Evolutionary conservation across 2,113 vertebrate species (phyloP).

Genomic region (Oreochromis spilurus): DNA sequence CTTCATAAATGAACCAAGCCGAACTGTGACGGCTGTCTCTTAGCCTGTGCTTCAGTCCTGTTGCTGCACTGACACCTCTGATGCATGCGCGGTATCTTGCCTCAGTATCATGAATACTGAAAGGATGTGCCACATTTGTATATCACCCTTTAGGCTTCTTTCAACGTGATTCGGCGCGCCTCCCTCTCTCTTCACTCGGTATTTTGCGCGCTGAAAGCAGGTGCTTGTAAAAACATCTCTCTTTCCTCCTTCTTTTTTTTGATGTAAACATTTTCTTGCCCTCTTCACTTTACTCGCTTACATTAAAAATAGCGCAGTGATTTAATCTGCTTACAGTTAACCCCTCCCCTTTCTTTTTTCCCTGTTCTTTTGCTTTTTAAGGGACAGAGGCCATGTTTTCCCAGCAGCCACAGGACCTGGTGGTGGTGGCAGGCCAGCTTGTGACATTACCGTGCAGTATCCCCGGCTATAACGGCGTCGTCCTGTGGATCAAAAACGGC

Average conservation of each 20-base stretch:
- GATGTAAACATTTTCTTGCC: background rate
- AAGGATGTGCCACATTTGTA: slow-evolving; percentile 28
- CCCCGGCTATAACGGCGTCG: slow-evolving; percentile 89
- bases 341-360: background rate
- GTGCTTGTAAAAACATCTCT: background rate
- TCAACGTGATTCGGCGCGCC: background rate
- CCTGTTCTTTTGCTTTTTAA: slow-evolving; percentile 35
- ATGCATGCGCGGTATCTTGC: slow-evolving; percentile 6
- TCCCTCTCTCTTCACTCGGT: background rate
- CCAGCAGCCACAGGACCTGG: slow-evolving; percentile 94
- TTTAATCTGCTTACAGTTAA: background rate
- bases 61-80: slow-evolving; percentile 27
- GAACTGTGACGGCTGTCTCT: slow-evolving; percentile 53
- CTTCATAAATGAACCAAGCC: slow-evolving; percentile 54
- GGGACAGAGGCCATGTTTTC: slow-evolving; percentile 87
- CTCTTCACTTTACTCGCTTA: background rate
- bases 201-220: background rate
- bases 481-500: slow-evolving; percentile 97
- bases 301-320: background rate
- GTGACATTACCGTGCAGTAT: slow-evolving; percentile 91
- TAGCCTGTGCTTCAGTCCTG: slow-evolving; percentile 11
- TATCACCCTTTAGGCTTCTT: slow-evolving; percentile 12
- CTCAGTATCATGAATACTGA: slow-evolving; percentile 14
- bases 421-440: slow-evolving; percentile 90
- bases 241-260: background rate